Percentiles rank a stretch among this genome's conserved stretches.
Conservation (phyloP, 1,140 invertebrate genomes). For the Druon quercuslanigerum region DNA sequence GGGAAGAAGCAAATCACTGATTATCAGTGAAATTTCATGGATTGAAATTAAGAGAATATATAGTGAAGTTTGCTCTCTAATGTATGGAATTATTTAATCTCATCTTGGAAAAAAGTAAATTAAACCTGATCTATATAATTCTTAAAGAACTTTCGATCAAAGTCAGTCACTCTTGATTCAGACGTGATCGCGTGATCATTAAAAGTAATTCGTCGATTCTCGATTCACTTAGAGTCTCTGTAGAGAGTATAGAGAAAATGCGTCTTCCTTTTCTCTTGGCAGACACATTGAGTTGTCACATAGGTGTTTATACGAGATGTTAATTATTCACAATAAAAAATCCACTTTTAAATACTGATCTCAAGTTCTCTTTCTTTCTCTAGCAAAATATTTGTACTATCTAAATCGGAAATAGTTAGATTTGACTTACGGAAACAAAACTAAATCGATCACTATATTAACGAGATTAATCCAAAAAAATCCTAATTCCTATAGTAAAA, state of each 20-base stretch:
- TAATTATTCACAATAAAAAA: slow-evolving; percentile 30
- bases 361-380: neutral
- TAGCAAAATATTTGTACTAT: neutral
- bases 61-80: no score
- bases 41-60: no score
- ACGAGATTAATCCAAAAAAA: no score
- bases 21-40: no score
- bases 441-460: no score
- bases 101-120: neutral
- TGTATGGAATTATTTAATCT: no score
- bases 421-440: no score
- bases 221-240: slow-evolving; percentile 13
- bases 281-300: neutral
- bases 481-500: no score
- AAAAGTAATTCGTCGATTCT: slow-evolving; percentile 28
- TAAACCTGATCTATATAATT: slow-evolving; percentile 11
- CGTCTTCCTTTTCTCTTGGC: slow-evolving; percentile 34
- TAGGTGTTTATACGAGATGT: slow-evolving; percentile 6
- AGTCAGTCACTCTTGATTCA: slow-evolving; percentile 25
- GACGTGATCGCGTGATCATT: slow-evolving; percentile 29
- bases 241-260: slow-evolving; percentile 34
- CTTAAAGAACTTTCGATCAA: neutral
- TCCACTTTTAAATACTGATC: neutral
- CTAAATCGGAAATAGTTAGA: no score
- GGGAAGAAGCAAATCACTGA: no score